Evolutionary conservation across 2,113 vertebrate species (phyloP), one percentile per base, ranked within the genome.

Genomic region (Nipponia nippon): DNA sequence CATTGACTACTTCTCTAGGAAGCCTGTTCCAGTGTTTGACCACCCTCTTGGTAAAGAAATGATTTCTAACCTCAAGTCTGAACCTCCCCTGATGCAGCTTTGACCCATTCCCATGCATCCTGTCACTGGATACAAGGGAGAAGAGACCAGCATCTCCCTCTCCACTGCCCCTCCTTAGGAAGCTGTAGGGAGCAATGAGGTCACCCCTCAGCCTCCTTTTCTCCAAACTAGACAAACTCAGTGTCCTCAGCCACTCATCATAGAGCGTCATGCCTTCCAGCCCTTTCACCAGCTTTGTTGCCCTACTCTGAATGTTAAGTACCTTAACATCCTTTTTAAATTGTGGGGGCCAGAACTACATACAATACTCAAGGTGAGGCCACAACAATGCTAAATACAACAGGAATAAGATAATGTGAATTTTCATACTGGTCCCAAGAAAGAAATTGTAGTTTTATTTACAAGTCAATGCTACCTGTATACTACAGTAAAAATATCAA

Each of bases 391-490:
- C 2, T 46, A 83, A 91, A 62, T 49, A 81, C 3, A 65, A 8
- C 0, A 0, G 11, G 10, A 92, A 56, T 29, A 40, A 53, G 6
- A 50, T 34, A 63, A 70, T 11, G 2, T 12, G 18, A 83, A 55
- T 65, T 84, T 56, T 79, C 83, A 50, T 47, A 65, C 3, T 59
- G 1, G 14, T 56, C 8, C 16, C 29, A 80, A 58, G 20, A 96
- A 97, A 94, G 8, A 95, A 96, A 95, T 16, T 87, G n/a, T 58
- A 65, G 63, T 67, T 93, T 96, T 66, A 49, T 81, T 65, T 77
- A 75, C 27, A 91, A 97, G 87, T 86, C 61, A 93, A 49, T 52
- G 50, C 9, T n/a, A 96, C 50, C 19, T 77, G 9, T 16, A 36
- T 86, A 82, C 4, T 85, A 77, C 59, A 95, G 50, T 38, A 53